These are phyloP conservation scores for Bombus ignitus DNA, from an alignment of 1,140 invertebrate genomes.

Conservation along the genomic window DNA sequence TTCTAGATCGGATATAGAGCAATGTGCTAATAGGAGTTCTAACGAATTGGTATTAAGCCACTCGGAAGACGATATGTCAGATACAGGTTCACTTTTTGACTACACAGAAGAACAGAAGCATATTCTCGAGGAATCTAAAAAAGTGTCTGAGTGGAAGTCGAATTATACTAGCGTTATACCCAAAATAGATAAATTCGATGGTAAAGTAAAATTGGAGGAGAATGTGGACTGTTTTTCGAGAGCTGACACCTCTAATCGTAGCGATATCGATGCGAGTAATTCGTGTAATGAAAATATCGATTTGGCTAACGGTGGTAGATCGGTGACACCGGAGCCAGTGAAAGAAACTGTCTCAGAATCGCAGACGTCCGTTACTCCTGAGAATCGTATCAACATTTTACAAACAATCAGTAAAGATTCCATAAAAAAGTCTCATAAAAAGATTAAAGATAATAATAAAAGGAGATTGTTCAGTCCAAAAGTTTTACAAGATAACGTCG, in stretches of 20 bases:
- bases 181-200: background rate
- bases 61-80: slow-evolving; percentile 61
- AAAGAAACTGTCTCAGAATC: background rate
- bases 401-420: slow-evolving; percentile 70
- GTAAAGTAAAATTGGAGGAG: background rate
- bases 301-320: background rate
- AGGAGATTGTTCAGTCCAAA: slow-evolving; percentile 65
- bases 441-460: slow-evolving; percentile 73
- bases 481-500: slow-evolving; percentile 27
- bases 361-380: slow-evolving; percentile 65
- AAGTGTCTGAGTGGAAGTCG: background rate
- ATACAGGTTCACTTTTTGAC: slow-evolving; percentile 65
- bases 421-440: slow-evolving; percentile 78
- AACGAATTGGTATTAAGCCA: slow-evolving; percentile 39
- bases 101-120: slow-evolving; percentile 50
- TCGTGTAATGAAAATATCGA: background rate
- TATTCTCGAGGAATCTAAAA: background rate
- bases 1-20: slow-evolving; percentile 45
- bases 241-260: background rate
- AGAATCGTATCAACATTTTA: slow-evolving; percentile 71
- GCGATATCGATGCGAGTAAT: background rate
- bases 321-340: slow-evolving; percentile 1
- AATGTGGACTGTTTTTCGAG: background rate
- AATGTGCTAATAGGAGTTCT: slow-evolving; percentile 59
- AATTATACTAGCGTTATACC: background rate